Evolutionary conservation across 2,113 vertebrate species (phyloP), one percentile per base, ranked within the genome.

Genomic region (Athene cunicularia): DNA sequence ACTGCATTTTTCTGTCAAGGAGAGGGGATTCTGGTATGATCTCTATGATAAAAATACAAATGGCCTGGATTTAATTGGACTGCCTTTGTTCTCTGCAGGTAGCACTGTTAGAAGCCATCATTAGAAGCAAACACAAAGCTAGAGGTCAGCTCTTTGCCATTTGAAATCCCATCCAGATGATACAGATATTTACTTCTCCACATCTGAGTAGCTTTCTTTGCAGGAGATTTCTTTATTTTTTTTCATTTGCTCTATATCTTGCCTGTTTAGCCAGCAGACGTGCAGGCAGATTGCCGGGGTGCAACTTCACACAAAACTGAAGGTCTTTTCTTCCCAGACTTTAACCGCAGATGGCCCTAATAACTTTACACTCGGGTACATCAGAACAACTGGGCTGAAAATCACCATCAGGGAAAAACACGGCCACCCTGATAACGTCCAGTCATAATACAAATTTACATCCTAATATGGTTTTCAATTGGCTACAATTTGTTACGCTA

Each of bases 361-460:
- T 80, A 91, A 80, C 76, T 88, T 97, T 50, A 96, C 93, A 91
- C 85, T 87, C 28, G 89, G 82, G 68, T 80, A 93, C 75, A 43
- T 76, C 87, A 79, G 76, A 96, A 96, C 66, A 93, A 97, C 67
- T 20, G 60, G 84, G 49, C 63, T 87, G 80, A 95, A 96, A 93
- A 94, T 35, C 79, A 88, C 91, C 84, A 63, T 3, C 2, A 28
- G 75, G 79, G 75, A 66, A 71, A 88, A 91, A 45, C 89, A 83
- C 5, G 56, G 86, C 86, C 81, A 75, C 86, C 81, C 86, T 90
- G 30, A 73, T 90, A 94, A 90, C 3, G 27, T 58, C 80, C 93
- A 96, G 60, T 89, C 96, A 93, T 95, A 93, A 94, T 20, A 91
- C 85, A 95, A 95, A 96, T 96, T 92, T 95, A 95, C 95, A 93